Evolutionary conservation across 2,113 vertebrate species (phyloP).

Genomic region (Reinhardtius hippoglossoides): DNA sequence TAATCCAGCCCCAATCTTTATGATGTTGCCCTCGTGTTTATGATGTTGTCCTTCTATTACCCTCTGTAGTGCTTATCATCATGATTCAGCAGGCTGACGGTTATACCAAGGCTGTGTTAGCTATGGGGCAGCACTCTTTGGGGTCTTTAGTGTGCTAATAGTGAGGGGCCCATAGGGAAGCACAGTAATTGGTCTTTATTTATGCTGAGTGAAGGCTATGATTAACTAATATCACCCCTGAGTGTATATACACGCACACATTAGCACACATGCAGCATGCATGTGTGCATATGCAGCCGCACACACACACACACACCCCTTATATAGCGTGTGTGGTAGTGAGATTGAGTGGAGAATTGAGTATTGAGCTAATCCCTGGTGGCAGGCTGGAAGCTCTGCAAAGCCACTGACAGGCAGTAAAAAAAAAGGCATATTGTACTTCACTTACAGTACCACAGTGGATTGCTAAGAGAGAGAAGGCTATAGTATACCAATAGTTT

Average conservation of each 20-base stretch:
- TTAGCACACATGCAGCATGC: constrained; percentile 33
- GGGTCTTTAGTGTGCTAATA: constrained; percentile 78
- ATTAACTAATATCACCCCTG: constrained; percentile 81
- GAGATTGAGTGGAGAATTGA: constrained; percentile 76
- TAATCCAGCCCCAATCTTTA: constrained; percentile 24
- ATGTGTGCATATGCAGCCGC: constrained; percentile 13
- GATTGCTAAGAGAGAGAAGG: not conserved
- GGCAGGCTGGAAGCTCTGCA: constrained; percentile 61
- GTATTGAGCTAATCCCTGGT: constrained; percentile 68
- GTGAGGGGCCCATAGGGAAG: constrained; percentile 72
- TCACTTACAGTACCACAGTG: constrained; percentile 46
- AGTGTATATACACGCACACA: constrained; percentile 66
- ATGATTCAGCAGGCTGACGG: constrained; percentile 68
- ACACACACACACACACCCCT: constrained; percentile 16
- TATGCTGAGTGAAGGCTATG: constrained; percentile 81
- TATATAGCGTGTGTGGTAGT: constrained; percentile 50
- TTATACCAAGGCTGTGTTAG: constrained; percentile 50
- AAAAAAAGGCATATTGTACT: constrained; percentile 59
- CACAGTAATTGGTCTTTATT: constrained; percentile 83
- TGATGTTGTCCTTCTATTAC: constrained; percentile 60
- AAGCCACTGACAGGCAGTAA: constrained; percentile 62
- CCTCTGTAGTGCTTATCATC: constrained; percentile 63
- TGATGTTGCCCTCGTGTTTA: constrained; percentile 16
- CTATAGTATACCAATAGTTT: constrained; percentile 38
- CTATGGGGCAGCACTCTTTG: constrained; percentile 73